Percentiles rank a stretch among this genome's conserved stretches.
phyloP scores from a whole-genome alignment of 2,888 invertebrate species.

The Archips crataeganus region DNA sequence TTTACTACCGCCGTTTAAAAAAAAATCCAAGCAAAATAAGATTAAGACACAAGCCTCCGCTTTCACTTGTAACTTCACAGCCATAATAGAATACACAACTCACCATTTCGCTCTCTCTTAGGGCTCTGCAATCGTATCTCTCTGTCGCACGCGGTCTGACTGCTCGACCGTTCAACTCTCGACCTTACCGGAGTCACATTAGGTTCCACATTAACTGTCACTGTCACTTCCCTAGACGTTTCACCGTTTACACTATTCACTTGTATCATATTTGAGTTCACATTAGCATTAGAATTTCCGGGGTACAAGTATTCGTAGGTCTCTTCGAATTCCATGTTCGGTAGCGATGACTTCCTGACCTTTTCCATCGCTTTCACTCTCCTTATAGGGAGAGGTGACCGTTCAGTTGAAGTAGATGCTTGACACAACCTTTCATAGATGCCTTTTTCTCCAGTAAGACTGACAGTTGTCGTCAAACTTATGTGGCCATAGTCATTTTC shows the following conservation, averaged over 20 bases:
- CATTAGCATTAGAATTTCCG: slow-evolving; percentile 50
- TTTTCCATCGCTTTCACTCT: slow-evolving; percentile 63
- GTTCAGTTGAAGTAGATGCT: slow-evolving; percentile 70
- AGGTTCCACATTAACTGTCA: slow-evolving; percentile 50
- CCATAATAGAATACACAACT: slow-evolving; percentile 45
- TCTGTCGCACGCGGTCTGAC: slow-evolving; percentile 72
- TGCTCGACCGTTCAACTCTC: slow-evolving; percentile 70
- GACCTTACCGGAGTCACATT: slow-evolving; percentile 52
- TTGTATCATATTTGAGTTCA: slow-evolving; percentile 34
- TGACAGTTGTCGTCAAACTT: slow-evolving; percentile 77
- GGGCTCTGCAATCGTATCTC: slow-evolving; percentile 64
- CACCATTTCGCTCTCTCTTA: slow-evolving; percentile 67
- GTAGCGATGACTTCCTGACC: slow-evolving; percentile 70
- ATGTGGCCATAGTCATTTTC: slow-evolving; percentile 71
- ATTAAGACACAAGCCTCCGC: background rate
- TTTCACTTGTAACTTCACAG: too few relatives aligned
- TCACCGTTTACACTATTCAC: slow-evolving; percentile 36
- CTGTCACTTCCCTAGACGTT: slow-evolving; percentile 6
- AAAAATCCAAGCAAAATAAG: background rate
- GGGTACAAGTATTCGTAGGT: slow-evolving; percentile 75
- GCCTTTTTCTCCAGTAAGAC: slow-evolving; percentile 60
- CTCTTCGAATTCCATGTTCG: slow-evolving; percentile 71
- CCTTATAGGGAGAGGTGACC: slow-evolving; percentile 61
- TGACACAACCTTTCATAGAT: slow-evolving; percentile 73
- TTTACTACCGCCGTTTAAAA: background rate